phyloP scores from a whole-genome alignment of 2,888 invertebrate species.

The Dynastes hyllus region DNA sequence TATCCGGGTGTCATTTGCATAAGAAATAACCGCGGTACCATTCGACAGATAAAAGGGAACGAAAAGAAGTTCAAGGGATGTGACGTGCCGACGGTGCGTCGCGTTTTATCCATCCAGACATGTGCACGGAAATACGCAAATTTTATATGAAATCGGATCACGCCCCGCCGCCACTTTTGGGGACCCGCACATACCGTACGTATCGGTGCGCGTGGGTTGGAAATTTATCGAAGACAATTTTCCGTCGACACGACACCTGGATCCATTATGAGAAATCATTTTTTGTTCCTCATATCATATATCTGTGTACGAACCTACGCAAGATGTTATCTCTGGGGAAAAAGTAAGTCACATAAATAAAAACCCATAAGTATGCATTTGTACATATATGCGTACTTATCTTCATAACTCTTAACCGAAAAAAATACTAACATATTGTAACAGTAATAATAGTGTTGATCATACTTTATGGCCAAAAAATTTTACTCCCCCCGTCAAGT shows the following conservation, averaged over 20 bases:
- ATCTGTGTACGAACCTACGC: conserved; percentile 2
- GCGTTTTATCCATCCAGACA: conserved; percentile 38
- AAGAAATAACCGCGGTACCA: conserved; percentile 57
- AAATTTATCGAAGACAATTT: conserved; percentile 29
- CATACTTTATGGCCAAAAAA: no score
- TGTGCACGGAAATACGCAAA: conserved; percentile 49
- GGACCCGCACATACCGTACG: conserved; percentile 7
- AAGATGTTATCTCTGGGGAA: conserved; percentile 4
- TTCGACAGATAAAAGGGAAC: conserved; percentile 43
- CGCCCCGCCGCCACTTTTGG: conserved; percentile 33
- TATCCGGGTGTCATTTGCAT: conserved; percentile 61
- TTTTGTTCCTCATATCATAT: not conserved
- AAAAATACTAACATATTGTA: no score
- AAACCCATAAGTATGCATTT: not conserved
- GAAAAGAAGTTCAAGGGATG: conserved; percentile 36
- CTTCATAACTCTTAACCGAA: no score
- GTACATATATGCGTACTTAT: not conserved
- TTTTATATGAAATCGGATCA: conserved; percentile 50
- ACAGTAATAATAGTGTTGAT: no score
- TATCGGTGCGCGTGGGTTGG: conserved; percentile 21
- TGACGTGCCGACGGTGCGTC: conserved; percentile 43
- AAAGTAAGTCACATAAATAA: no score
- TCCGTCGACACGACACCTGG: conserved; percentile 14
- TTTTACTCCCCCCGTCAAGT: no score
- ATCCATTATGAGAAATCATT: conserved; percentile 26